These are phyloP conservation scores for Camptogramma bilineatum DNA, from an alignment of 2,888 invertebrate species.

Conservation along the genomic window DNA sequence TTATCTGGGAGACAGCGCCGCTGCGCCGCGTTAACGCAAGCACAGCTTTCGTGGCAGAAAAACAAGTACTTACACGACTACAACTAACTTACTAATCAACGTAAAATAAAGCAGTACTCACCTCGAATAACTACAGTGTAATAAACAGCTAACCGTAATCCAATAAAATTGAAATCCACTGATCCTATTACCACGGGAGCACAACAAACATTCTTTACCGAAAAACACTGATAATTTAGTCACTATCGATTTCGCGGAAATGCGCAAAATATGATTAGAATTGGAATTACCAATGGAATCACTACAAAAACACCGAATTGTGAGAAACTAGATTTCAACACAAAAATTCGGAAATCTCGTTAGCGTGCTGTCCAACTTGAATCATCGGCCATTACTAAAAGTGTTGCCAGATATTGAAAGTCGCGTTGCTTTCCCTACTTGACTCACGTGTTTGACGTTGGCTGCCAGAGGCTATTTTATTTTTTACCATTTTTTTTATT, in stretches of 20 bases:
- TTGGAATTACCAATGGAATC: slow-evolving; percentile 56
- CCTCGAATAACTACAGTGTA: slow-evolving; percentile 72
- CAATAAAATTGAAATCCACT: slow-evolving; percentile 79
- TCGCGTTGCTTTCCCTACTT: slow-evolving; percentile 63
- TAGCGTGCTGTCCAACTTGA: slow-evolving; percentile 69
- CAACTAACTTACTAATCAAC: slow-evolving; percentile 10
- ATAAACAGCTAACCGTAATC: slow-evolving; percentile 79
- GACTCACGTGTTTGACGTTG: slow-evolving; percentile 62
- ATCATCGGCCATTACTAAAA: slow-evolving; percentile 82
- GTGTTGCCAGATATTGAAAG: slow-evolving; percentile 63
- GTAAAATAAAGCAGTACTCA: slow-evolving; percentile 57
- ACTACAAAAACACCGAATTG: slow-evolving; percentile 69
- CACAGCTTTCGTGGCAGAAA: slow-evolving; percentile 72
- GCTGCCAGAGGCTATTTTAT: slow-evolving; percentile 27
- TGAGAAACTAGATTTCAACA: slow-evolving; percentile 72
- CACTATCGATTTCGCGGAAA: slow-evolving; percentile 66
- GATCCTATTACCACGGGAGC: slow-evolving; percentile 79
- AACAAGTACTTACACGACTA: slow-evolving; percentile 32
- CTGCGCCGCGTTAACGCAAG: slow-evolving; percentile 63
- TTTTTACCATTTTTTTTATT: neutral
- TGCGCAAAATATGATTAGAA: slow-evolving; percentile 58
- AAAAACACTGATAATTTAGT: slow-evolving; percentile 70
- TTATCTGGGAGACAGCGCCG: slow-evolving; percentile 67
- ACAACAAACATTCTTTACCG: slow-evolving; percentile 78
- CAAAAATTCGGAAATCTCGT: slow-evolving; percentile 72